phyloP scores from a whole-genome alignment of 1,140 invertebrate genomes.

The Drosophila orosa region DNA sequence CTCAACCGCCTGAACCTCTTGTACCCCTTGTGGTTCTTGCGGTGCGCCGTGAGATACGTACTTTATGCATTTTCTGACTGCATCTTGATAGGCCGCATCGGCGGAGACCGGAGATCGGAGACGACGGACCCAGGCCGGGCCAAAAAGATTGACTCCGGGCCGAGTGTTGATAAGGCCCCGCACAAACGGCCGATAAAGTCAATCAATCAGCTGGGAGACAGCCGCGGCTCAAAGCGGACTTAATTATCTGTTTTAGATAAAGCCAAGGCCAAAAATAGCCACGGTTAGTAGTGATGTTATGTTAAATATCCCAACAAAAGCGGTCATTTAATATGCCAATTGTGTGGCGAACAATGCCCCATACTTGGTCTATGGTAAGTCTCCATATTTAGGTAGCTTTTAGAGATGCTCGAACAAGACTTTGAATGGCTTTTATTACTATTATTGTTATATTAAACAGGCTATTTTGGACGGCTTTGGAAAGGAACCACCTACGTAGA shows the following conservation, averaged over 20 bases:
- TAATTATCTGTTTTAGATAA: slow-evolving; percentile 71
- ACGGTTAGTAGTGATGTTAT: slow-evolving; percentile 29
- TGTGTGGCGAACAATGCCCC: slow-evolving; percentile 50
- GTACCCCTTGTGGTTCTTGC: slow-evolving; percentile 16
- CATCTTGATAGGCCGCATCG: slow-evolving; percentile 59
- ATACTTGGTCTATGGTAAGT: slow-evolving; percentile 29
- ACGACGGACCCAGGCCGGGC: slow-evolving; percentile 28
- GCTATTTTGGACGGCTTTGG: slow-evolving; percentile 52
- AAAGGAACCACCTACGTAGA: slow-evolving; percentile 22
- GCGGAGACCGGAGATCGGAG: slow-evolving; percentile 27
- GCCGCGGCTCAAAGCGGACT: slow-evolving; percentile 69
- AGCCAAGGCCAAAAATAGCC: slow-evolving; percentile 60
- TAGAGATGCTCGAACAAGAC: slow-evolving; percentile 47
- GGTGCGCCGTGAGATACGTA: slow-evolving; percentile 44
- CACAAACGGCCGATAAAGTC: slow-evolving; percentile 67
- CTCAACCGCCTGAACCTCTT: neutral
- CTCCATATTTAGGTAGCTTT: slow-evolving; percentile 59
- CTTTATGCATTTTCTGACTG: slow-evolving; percentile 51
- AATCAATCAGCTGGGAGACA: slow-evolving; percentile 75
- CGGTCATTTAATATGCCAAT: slow-evolving; percentile 68
- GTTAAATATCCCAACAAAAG: slow-evolving; percentile 54
- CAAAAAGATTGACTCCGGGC: slow-evolving; percentile 57
- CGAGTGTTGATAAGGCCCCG: slow-evolving; percentile 70
- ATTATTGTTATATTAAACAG: slow-evolving; percentile 64
- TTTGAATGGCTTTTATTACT: slow-evolving; percentile 70